A percentile compares a stretch with the other conserved stretches of the same genome.
Conservation (phyloP, 2,113 vertebrate genomes). For the Zosterops pallidus region DNA sequence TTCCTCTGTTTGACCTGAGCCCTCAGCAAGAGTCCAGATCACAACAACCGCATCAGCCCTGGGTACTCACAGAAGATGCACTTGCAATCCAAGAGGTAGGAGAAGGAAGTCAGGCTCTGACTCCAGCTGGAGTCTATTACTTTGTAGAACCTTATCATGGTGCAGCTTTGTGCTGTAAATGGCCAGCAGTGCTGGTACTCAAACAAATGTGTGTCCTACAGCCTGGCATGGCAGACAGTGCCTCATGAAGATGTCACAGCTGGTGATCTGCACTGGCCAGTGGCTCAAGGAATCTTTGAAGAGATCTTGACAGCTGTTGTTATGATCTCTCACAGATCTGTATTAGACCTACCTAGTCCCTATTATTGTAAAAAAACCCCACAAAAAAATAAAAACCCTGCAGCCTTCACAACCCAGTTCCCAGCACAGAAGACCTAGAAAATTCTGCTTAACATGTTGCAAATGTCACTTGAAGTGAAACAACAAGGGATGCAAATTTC, state of each 20-base stretch:
- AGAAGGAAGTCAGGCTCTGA: not conserved
- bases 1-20: not conserved
- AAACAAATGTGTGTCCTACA: not conserved
- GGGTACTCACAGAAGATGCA: not conserved
- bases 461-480: not conserved
- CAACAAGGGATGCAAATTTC: not conserved
- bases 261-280: not conserved
- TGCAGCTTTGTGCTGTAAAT: not conserved
- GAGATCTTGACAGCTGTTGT: not conserved
- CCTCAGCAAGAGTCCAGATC: not conserved
- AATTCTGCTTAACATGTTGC: not conserved
- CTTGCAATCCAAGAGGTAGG: not conserved
- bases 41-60: not conserved
- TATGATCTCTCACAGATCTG: not conserved
- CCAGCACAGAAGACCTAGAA: not conserved
- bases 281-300: not conserved
- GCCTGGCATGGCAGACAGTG: not conserved
- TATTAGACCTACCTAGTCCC: not conserved
- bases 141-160: not conserved
- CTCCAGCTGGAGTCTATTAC: not conserved
- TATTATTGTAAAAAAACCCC: not conserved
- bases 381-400: not conserved
- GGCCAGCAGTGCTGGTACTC: not conserved
- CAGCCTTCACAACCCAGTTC: not conserved
- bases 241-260: not conserved